Base-by-base conservation (phyloP, 2,888 invertebrate genomes). In the Osmoderma eremita region DNA sequence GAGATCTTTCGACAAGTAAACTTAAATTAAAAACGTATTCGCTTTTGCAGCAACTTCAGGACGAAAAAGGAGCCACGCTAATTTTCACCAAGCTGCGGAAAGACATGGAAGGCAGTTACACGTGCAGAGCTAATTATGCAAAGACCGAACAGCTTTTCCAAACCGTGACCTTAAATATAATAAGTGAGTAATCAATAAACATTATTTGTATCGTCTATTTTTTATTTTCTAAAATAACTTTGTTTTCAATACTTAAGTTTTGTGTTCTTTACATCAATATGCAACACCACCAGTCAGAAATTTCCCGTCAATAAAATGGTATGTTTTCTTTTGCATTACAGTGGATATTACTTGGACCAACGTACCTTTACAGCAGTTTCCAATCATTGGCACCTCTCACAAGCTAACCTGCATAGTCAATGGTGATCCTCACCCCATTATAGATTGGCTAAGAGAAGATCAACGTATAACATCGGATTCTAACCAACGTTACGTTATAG, bases 261-360 rank as follows among this genome's bases (percentile, higher is more conserved):
- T 24, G 3, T 24, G 5, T 4, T 24, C 5, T 2, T 2, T 5
- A 41, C 3, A 41, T 3, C 12, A 24, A 24, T 24, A 24, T 4
- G 24, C 3, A 24, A 24, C 3, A 3, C 24, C 5, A 24, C 5
- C 3, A 24, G 5, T 24, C 5, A 24, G 3, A 24, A 24, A 5
- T 24, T 24, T n/a, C n/a, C 3, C 24, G 5, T 24, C 24, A 24
- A 10, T n/a, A 41, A 41, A 41, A 3, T 41, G 10, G 10, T n/a
- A 10, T 13, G 2, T 41, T 41, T 12, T 41, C 22, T 3, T 15
- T 30, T 30, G 13, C 39, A 17, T 80, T 83, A 64, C 82, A 95
- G 95, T 92, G 78, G 91, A 92, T 42, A 94, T 96, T 68, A 93
- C 91, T 69, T 82, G 93, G 90, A 89, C 89, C 12, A 91, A 95